Conservation (phyloP, 92 coral and sea anemone genomes). For the Paramuricea clavata region DNA sequence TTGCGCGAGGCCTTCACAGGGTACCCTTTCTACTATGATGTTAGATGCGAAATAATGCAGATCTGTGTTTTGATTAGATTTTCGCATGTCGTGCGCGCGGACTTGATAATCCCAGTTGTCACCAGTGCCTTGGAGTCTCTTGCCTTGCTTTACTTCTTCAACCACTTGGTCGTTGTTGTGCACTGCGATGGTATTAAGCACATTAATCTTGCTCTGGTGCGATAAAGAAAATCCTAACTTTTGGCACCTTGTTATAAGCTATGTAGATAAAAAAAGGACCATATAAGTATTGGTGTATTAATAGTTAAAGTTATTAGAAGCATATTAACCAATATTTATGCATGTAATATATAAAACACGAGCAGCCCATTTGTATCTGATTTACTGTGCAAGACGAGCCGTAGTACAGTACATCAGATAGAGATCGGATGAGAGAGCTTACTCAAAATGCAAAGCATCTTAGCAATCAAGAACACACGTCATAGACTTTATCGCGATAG, state of each 20-base stretch:
- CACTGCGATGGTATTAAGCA: slow-evolving; percentile 40
- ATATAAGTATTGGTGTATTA: neutral
- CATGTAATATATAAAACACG: too few relatives aligned
- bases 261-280: neutral
- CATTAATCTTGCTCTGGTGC: slow-evolving; percentile 2
- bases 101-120: slow-evolving; percentile 70
- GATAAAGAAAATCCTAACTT: slow-evolving; percentile 29
- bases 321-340: too few relatives aligned
- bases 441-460: too few relatives aligned
- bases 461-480: too few relatives aligned
- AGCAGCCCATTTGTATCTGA: too few relatives aligned
- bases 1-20: slow-evolving; percentile 38
- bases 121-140: slow-evolving; percentile 62
- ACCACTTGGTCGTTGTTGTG: slow-evolving; percentile 65
- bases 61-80: slow-evolving; percentile 59
- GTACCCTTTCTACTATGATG: slow-evolving; percentile 69
- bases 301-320: neutral
- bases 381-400: too few relatives aligned
- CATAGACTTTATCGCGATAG: too few relatives aligned
- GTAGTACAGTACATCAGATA: too few relatives aligned
- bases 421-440: too few relatives aligned
- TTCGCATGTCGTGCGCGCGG: slow-evolving; percentile 63
- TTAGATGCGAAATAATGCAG: slow-evolving; percentile 72
- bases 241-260: slow-evolving; percentile 15
- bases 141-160: slow-evolving; percentile 48